A percentile compares a stretch with the other conserved stretches of the same genome.
phyloP scores from a whole-genome alignment of 2,113 vertebrate species.

The Pedetes capensis region DNA sequence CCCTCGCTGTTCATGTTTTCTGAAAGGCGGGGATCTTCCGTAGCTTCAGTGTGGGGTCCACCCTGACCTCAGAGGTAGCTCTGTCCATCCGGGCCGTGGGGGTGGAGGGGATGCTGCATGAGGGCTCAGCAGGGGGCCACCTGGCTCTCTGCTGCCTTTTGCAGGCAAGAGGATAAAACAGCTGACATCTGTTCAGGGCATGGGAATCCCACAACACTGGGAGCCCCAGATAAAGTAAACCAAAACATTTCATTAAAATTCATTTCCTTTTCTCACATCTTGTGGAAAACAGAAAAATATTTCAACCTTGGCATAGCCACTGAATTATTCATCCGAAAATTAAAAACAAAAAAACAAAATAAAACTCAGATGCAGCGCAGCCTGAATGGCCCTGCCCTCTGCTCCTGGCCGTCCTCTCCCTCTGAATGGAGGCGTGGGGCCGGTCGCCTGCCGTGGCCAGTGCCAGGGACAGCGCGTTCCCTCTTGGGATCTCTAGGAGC shows the following conservation, averaged over 20 bases:
- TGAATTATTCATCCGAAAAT: constrained; percentile 78
- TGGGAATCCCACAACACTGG: constrained; percentile 64
- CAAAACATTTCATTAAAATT: constrained; percentile 79
- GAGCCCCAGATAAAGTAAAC: constrained; percentile 74
- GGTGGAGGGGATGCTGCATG: rapidly evolving
- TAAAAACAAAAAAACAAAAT: constrained; percentile 57
- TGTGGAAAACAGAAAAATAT: constrained; percentile 77
- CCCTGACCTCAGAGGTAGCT: not conserved
- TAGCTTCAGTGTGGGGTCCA: not conserved
- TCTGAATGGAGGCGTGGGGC: not conserved
- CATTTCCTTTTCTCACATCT: constrained; percentile 78
- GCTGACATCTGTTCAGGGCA: constrained; percentile 56
- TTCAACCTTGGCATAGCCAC: constrained; percentile 75
- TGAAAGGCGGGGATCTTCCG: constrained; percentile 62
- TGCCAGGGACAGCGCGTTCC: rapidly evolving
- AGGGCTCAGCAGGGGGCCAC: not conserved
- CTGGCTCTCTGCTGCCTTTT: not conserved
- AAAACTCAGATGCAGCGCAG: not conserved
- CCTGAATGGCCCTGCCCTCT: not conserved
- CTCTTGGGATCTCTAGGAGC: not conserved
- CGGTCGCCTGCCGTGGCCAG: not conserved
- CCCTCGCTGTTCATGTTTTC: constrained; percentile 60
- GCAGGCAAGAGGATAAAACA: constrained; percentile 10
- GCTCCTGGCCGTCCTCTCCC: not conserved
- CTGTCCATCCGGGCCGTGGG: not conserved